These are phyloP conservation scores for Misgurnus anguillicaudatus DNA, from an alignment of 2,113 vertebrate species.

Conservation along the genomic window DNA sequence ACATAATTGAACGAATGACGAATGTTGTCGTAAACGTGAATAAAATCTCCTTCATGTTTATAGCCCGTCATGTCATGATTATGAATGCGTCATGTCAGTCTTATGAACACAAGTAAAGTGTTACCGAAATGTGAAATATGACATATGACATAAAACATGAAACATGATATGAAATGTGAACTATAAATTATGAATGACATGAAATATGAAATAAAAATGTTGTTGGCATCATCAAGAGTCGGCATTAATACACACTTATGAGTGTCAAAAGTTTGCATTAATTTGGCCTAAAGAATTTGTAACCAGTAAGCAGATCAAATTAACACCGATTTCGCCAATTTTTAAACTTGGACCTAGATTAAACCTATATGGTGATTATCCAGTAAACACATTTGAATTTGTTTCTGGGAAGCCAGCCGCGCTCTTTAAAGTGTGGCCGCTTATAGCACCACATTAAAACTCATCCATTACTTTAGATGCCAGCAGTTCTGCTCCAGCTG, in stretches of 20 bases:
- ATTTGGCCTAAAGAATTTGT: not conserved
- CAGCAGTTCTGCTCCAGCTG: not conserved
- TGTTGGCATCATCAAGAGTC: not conserved
- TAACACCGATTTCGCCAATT: no score
- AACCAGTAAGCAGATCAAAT: not conserved
- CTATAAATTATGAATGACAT: no score
- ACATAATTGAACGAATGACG: no score
- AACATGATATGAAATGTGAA: no score
- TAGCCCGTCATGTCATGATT: no score
- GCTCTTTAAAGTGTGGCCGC: not conserved
- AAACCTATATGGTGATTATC: not conserved
- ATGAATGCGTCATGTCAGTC: no score
- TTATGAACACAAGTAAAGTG: no score
- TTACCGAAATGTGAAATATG: no score
- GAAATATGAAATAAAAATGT: not conserved
- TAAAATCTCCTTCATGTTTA: no score
- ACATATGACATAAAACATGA: no score
- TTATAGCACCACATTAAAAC: not conserved
- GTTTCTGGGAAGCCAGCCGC: conserved; percentile 1
- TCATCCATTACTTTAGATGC: not conserved
- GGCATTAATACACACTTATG: not conserved
- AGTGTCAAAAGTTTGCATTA: not conserved
- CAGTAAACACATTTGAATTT: not conserved
- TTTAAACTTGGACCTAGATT: not conserved
- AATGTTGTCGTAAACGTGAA: no score